Evolutionary conservation across 2,888 invertebrate genomes (phyloP).

Genomic region (Cepaea hortensis): DNA sequence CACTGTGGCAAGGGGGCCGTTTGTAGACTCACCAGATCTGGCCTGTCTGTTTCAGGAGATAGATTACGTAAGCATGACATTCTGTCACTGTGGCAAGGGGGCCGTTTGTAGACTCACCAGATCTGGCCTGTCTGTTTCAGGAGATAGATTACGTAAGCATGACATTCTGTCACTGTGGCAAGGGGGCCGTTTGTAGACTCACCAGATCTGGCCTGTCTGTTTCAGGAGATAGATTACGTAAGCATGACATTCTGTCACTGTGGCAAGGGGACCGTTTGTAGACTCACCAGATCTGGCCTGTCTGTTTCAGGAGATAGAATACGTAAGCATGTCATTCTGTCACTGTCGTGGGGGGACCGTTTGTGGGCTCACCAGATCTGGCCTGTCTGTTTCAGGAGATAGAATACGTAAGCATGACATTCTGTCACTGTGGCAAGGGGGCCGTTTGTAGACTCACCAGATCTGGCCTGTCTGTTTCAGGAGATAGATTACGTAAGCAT

Average conservation of each 20-base stretch:
- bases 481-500: constrained; percentile 49
- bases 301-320: constrained; percentile 46
- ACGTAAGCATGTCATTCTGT: constrained; percentile 42
- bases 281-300: constrained; percentile 48
- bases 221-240: too few relatives aligned
- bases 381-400: constrained; percentile 50
- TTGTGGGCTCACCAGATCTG: constrained; percentile 46
- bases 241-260: constrained; percentile 18
- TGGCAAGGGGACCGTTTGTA: constrained; percentile 53
- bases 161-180: constrained; percentile 4
- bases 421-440: constrained; percentile 49
- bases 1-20: too few relatives aligned
- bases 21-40: too few relatives aligned
- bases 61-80: too few relatives aligned
- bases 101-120: constrained; percentile 47
- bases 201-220: too few relatives aligned
- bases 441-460: constrained; percentile 47
- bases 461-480: constrained; percentile 51
- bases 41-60: too few relatives aligned
- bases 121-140: constrained; percentile 51
- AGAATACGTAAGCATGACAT: constrained; percentile 46
- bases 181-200: too few relatives aligned
- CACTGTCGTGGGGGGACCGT: constrained; percentile 53
- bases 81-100: constrained; percentile 50
- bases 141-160: constrained; percentile 48